Evolutionary conservation across 2,888 invertebrate species (phyloP).

Genomic region (Drosophila nr. medialis): DNA sequence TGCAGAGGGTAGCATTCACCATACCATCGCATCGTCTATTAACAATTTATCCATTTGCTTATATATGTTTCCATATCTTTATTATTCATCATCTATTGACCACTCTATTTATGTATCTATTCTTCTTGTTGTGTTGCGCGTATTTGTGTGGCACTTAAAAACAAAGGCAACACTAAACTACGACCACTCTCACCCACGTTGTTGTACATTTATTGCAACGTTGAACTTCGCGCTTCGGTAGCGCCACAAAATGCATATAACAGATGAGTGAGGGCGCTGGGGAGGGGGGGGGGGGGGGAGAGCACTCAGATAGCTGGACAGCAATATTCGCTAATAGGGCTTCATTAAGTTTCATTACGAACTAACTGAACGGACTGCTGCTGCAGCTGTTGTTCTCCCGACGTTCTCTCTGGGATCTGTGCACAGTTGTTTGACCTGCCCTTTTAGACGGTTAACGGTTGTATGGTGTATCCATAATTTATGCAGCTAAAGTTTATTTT

Average conservation of each 20-base stretch:
- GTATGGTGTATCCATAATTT: constrained; percentile 47
- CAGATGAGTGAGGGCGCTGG: background rate
- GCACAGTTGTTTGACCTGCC: constrained; percentile 20
- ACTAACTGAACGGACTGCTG: constrained; percentile 24
- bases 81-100: background rate
- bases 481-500: constrained; percentile 50
- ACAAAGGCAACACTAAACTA: background rate
- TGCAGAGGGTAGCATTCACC: background rate
- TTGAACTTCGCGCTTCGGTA: constrained; percentile 69
- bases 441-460: constrained; percentile 1
- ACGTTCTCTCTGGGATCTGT: constrained; percentile 6
- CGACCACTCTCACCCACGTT: background rate
- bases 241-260: constrained; percentile 59
- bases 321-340: constrained; percentile 65
- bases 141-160: constrained; percentile 2
- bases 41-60: background rate
- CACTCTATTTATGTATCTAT: constrained; percentile 7
- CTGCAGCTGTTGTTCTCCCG: background rate
- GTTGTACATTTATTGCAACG: constrained; percentile 8
- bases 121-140: constrained; percentile 2
- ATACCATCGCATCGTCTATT: background rate
- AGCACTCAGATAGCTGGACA: constrained; percentile 56
- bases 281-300: background rate
- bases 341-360: constrained; percentile 78
- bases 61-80: background rate